Percentiles rank a stretch among this genome's conserved stretches.
phyloP scores from a whole-genome alignment of 2,113 vertebrate species.

The Pardalotus punctatus region DNA sequence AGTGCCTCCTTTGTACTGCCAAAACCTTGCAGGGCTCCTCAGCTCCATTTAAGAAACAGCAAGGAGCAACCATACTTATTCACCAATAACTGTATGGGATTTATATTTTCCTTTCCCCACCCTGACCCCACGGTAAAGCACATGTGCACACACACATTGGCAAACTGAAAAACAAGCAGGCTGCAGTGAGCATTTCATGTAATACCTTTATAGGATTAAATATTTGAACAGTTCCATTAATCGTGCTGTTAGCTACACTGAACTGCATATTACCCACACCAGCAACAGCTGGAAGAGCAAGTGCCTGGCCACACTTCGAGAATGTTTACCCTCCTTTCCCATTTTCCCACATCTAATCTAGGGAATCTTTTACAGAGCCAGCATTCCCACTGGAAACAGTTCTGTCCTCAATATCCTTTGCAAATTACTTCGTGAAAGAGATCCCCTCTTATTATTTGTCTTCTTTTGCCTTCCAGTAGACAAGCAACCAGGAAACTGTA shows the following conservation, averaged over 20 bases:
- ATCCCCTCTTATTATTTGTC: neutral
- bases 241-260: neutral
- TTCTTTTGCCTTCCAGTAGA: neutral
- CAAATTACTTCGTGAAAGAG: neutral
- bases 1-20: neutral
- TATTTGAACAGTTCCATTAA: constrained; percentile 43
- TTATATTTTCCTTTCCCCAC: neutral
- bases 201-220: constrained; percentile 21
- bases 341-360: neutral
- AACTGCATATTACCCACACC: neutral
- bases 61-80: neutral
- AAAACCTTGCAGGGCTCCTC: neutral
- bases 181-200: neutral
- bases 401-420: neutral
- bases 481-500: neutral
- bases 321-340: neutral
- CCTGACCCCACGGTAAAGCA: neutral
- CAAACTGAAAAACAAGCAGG: neutral
- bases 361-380: neutral
- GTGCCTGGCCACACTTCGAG: neutral
- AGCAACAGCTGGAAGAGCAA: neutral
- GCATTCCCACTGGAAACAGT: neutral
- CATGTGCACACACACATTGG: no score
- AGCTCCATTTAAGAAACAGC: neutral
- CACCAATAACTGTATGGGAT: neutral